A percentile compares a stretch with the other conserved stretches of the same genome.
Conservation (phyloP, 2,888 invertebrate species). For the Cryptocephalus primarius region DNA sequence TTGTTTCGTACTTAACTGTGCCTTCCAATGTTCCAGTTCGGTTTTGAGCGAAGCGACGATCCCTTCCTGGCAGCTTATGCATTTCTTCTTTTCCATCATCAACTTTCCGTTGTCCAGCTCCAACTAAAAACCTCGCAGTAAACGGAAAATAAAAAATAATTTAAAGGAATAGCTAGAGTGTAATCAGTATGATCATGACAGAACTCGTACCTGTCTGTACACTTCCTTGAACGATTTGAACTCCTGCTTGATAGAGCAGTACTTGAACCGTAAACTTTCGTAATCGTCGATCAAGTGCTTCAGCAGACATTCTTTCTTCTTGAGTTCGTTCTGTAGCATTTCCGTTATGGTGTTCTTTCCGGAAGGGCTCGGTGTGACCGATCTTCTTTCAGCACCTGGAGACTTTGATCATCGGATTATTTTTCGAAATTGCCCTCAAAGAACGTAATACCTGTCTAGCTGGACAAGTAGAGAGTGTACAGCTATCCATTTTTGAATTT, state of each 20-base stretch:
- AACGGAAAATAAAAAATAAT: no score
- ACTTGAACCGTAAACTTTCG: slow-evolving; percentile 9
- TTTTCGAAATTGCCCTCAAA: no score
- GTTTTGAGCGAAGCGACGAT: background rate
- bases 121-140: slow-evolving; percentile 1
- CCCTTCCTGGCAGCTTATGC: background rate
- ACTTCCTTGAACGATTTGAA: slow-evolving; percentile 6
- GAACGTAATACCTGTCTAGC: no score
- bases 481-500: no score
- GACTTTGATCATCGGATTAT: no score
- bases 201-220: slow-evolving; percentile 7
- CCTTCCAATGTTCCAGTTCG: slow-evolving; percentile 1
- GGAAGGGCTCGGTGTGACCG: background rate
- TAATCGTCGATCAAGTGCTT: slow-evolving; percentile 11
- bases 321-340: slow-evolving; percentile 11
- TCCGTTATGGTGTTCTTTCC: slow-evolving; percentile 9
- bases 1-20: slow-evolving; percentile 8
- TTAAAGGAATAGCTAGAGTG: no score
- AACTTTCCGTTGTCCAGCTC: slow-evolving; percentile 2
- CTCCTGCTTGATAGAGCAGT: slow-evolving; percentile 10
- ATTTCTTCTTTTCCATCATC: background rate
- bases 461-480: no score
- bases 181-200: no score
- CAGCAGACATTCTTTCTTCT: slow-evolving; percentile 9
- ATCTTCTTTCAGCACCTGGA: no score